phyloP scores from a whole-genome alignment of 2,888 invertebrate genomes.

The Ennomos fuscantarius region DNA sequence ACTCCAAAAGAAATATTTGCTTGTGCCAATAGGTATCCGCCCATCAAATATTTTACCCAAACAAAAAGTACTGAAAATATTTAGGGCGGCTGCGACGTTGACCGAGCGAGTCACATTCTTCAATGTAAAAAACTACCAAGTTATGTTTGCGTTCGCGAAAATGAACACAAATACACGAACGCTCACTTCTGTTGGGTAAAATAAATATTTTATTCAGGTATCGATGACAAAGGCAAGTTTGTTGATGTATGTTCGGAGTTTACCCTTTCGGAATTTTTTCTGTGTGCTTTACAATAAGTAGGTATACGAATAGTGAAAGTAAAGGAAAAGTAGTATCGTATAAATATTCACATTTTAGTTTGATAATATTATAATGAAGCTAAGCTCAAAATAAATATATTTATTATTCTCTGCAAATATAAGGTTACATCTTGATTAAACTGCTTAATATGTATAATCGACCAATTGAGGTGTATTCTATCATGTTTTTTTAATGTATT shows the following conservation, averaged over 20 bases:
- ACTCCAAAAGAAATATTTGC: slow-evolving; percentile 17
- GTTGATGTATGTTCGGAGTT: slow-evolving; percentile 43
- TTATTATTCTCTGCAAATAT: too few relatives aligned
- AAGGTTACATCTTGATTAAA: too few relatives aligned
- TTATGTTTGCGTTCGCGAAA: slow-evolving; percentile 43
- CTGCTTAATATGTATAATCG: too few relatives aligned
- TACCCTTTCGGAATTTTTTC: slow-evolving; percentile 47
- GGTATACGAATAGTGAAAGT: slow-evolving; percentile 22
- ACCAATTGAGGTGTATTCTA: too few relatives aligned
- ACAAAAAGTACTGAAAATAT: slow-evolving; percentile 47
- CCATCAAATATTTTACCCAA: slow-evolving; percentile 42
- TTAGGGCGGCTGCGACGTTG: slow-evolving; percentile 46
- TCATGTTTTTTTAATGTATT: too few relatives aligned
- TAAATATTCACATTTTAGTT: too few relatives aligned
- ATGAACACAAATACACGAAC: slow-evolving; percentile 29
- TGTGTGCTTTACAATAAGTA: slow-evolving; percentile 15
- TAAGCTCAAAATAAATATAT: too few relatives aligned
- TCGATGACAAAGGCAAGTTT: slow-evolving; percentile 44
- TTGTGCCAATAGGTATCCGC: slow-evolving; percentile 25
- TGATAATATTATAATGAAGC: too few relatives aligned
- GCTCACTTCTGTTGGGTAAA: slow-evolving; percentile 24
- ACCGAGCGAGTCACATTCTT: slow-evolving; percentile 50
- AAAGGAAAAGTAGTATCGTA: neutral
- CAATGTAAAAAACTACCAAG: slow-evolving; percentile 46
- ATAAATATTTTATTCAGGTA: slow-evolving; percentile 32